Evolutionary conservation across 2,888 invertebrate species (phyloP).

Genomic region (Pheosia tremula): DNA sequence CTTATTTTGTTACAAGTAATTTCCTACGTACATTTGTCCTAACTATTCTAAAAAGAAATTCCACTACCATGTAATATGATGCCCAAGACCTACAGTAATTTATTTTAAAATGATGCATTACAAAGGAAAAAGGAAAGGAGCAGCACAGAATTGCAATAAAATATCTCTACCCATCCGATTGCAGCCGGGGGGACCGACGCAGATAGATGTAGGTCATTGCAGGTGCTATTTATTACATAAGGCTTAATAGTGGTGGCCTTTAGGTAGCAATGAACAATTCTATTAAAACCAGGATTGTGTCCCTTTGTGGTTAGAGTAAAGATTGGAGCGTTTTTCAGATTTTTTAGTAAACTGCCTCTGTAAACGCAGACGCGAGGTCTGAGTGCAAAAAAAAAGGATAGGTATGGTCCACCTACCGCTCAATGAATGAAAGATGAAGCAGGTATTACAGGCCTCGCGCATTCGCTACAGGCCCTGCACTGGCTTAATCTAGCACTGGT

Average conservation of each 20-base stretch:
- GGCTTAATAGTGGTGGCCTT: not conserved
- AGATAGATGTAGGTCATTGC: not conserved
- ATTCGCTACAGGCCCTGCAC: too few species aligned
- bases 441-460: too few species aligned
- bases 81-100: too few species aligned
- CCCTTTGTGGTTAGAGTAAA: not conserved
- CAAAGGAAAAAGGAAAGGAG: too few species aligned
- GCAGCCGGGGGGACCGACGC: not conserved
- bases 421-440: too few species aligned
- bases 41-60: too few species aligned
- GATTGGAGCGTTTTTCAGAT: not conserved
- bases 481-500: too few species aligned
- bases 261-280: not conserved
- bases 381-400: not conserved
- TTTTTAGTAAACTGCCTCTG: not conserved
- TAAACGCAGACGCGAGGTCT: not conserved
- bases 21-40: too few species aligned
- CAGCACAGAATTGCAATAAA: not conserved
- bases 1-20: too few species aligned
- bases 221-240: not conserved
- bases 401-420: too few species aligned
- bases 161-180: not conserved
- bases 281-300: not conserved
- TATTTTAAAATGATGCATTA: too few species aligned
- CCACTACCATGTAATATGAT: too few species aligned